Evolutionary conservation across 1,140 invertebrate genomes (phyloP), one percentile per base, ranked within the genome.

Genomic region (Bilobella aurantiaca): DNA sequence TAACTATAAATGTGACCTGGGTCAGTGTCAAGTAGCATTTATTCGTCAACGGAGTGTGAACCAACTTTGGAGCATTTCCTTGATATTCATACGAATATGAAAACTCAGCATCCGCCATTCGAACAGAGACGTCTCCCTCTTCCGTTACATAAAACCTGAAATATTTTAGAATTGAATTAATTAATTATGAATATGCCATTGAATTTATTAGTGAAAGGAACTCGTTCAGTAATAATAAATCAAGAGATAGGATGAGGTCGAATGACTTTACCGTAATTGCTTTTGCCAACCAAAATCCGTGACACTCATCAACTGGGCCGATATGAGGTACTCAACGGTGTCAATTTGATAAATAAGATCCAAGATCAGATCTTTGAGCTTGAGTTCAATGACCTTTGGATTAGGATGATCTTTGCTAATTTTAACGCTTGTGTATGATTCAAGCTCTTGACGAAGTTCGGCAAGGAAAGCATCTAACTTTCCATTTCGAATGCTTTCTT

Each of bases 41-140:
- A 76, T 98, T 93, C 1, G 93, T 96, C 21, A 97, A 80, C 23
- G 90, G 87, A 0, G 95, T 98, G 74, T 93, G 86, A 0, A 98
- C 95, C 62, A 98, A 81, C 79, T 92, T 93, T 49, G 87, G 85
- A 46, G 86, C 85, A 78, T 93, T 90, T 23, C 96, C 96, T 75
- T 98, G 89, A 78, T 98, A 99, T 78, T 99, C 97, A 78, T 93
- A 99, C 5, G 93, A 90, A 76, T 99, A 99, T 32, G 87, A 81
- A 80, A 98, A 95, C 79, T 93, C 84, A 1, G 94, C 90, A 76
- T 93, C 88, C 1, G 90, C 95, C 86, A 87, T 86, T 68, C 74
- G 74, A 57, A 84, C 81, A 1, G 25, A 65, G 62, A 69, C 70
- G 18, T 66, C 66, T 18, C 74, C 76, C 63, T 80, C 76, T 49